Evolutionary conservation across 2,113 vertebrate genomes (phyloP).

Genomic region (Ornithorhynchus anatinus): DNA sequence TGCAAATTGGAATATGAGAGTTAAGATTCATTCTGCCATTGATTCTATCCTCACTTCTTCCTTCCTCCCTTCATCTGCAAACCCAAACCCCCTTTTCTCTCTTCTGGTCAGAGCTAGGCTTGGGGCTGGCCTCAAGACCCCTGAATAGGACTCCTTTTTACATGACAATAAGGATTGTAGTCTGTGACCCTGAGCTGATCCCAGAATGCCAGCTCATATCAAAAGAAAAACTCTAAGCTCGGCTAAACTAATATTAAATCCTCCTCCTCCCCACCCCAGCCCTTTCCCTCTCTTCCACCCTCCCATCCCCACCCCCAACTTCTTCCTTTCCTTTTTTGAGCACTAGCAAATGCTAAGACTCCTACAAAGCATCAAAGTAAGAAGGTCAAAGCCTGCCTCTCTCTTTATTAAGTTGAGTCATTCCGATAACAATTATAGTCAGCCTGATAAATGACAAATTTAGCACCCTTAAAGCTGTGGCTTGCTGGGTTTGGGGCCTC

Average conservation of each 20-base stretch:
- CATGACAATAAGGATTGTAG: conserved; percentile 35
- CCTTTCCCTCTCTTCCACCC: too few species aligned
- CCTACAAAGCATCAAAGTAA: conserved; percentile 15
- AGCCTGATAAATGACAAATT: neutral
- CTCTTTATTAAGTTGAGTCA: conserved; percentile 16
- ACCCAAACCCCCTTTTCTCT: neutral
- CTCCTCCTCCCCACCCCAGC: neutral
- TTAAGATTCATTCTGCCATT: neutral
- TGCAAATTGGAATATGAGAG: neutral
- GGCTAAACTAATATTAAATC: conserved; percentile 33
- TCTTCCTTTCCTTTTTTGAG: neutral
- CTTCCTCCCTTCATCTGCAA: too few species aligned
- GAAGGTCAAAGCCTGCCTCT: conserved; percentile 7
- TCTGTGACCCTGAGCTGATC: conserved; percentile 26
- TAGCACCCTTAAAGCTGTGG: neutral
- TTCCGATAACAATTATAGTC: neutral
- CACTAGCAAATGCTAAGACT: conserved; percentile 4
- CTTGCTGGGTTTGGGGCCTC: neutral
- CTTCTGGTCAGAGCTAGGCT: neutral
- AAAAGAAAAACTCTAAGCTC: conserved; percentile 14
- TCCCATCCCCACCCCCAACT: too few species aligned
- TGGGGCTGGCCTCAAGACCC: neutral
- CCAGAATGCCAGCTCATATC: conserved; percentile 19
- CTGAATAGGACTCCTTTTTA: conserved; percentile 34
- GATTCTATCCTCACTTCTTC: too few species aligned